Evolutionary conservation across 2,888 invertebrate species (phyloP).

Genomic region (Allygus modestus): DNA sequence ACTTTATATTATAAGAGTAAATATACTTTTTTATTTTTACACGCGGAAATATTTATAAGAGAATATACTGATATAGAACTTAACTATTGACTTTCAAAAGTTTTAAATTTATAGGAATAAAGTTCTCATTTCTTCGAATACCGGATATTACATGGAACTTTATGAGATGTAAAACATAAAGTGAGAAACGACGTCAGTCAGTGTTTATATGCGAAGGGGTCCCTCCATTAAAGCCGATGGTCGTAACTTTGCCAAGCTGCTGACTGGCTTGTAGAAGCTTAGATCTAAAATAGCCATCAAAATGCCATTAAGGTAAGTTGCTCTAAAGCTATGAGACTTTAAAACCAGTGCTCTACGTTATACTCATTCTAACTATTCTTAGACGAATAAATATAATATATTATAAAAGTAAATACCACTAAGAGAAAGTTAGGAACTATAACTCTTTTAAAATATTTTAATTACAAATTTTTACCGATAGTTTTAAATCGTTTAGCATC

Average conservation of each 20-base stretch:
- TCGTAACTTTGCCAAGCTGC: not conserved
- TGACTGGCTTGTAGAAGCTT: not conserved
- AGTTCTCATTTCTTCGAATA: too few species aligned
- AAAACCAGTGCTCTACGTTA: not conserved
- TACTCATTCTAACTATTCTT: not conserved
- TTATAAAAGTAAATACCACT: not conserved
- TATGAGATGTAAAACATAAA: not conserved
- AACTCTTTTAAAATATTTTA: too few species aligned
- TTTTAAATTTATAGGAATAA: not conserved
- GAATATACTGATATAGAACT: too few species aligned
- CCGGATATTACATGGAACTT: too few species aligned
- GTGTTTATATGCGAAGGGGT: not conserved
- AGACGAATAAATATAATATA: not conserved
- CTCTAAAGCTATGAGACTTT: not conserved
- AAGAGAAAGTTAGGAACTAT: not conserved
- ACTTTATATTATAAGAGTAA: too few species aligned
- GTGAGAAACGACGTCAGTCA: not conserved
- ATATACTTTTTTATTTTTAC: too few species aligned
- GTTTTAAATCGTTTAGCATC: too few species aligned
- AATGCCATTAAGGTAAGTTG: conserved; percentile 6
- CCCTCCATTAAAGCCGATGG: not conserved
- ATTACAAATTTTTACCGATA: too few species aligned
- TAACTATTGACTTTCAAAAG: too few species aligned
- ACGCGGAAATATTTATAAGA: too few species aligned
- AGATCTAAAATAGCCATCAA: conserved; percentile 24